These are phyloP conservation scores for Zaprionus lineosus DNA, from an alignment of 2,888 invertebrate species.

Conservation along the genomic window DNA sequence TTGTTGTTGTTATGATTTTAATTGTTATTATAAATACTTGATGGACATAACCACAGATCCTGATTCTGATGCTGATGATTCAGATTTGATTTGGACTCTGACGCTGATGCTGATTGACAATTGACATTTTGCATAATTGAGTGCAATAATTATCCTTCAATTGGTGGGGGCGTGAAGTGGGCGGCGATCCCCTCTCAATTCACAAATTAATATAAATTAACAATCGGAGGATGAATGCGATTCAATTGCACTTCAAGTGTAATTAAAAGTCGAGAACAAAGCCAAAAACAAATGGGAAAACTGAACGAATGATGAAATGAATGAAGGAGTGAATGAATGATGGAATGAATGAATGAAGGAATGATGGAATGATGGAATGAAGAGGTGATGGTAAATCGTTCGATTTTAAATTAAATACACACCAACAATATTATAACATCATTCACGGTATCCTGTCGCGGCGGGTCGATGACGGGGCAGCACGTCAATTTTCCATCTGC, in stretches of 20 bases:
- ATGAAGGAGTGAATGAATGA: no score
- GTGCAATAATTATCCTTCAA: conserved; percentile 56
- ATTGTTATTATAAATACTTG: conserved; percentile 38
- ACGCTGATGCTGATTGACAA: no score
- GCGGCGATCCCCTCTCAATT: no score
- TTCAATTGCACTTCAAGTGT: conserved; percentile 29
- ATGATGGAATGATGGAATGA: no score
- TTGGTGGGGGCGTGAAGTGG: no score
- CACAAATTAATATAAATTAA: conserved; percentile 52
- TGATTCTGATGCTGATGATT: no score
- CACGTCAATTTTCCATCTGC: conserved; percentile 21
- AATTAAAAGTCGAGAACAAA: conserved; percentile 42
- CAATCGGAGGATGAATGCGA: not conserved
- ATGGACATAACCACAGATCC: no score
- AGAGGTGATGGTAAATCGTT: conserved; percentile 2
- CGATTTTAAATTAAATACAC: not conserved
- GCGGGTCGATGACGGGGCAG: conserved; percentile 11
- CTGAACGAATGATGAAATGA: no score
- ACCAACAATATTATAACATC: not conserved
- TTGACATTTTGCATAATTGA: conserved; percentile 60
- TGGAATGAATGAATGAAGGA: no score
- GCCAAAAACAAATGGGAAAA: conserved; percentile 16
- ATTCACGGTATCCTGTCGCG: conserved; percentile 19
- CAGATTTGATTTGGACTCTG: conserved; percentile 52
- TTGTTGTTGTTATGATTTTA: no score